Evolutionary conservation across 2,113 vertebrate genomes (phyloP).

Genomic region (Otis tarda): DNA sequence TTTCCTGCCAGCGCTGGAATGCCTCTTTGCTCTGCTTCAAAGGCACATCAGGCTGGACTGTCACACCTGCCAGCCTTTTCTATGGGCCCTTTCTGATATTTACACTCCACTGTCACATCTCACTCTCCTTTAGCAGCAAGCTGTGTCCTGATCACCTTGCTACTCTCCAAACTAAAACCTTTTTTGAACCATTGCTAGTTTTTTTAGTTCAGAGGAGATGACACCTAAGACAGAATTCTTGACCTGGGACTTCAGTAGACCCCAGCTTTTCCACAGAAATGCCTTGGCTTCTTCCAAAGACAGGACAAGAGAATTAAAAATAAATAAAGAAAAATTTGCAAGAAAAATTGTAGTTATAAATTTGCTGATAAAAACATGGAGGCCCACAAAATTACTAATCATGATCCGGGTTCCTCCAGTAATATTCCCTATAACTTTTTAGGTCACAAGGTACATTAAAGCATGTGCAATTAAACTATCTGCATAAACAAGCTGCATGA

Average conservation of each 20-base stretch:
- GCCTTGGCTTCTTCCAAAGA: neutral
- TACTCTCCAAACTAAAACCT: neutral
- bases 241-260: neutral
- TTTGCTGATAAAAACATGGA: neutral
- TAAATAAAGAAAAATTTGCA: neutral
- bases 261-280: neutral
- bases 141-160: neutral
- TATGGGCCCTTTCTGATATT: neutral
- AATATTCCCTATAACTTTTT: neutral
- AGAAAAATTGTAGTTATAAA: neutral
- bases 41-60: neutral
- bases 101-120: accelerated
- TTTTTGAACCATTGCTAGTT: neutral
- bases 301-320: neutral
- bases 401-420: neutral
- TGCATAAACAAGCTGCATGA: neutral
- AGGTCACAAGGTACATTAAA: neutral
- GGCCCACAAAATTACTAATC: neutral
- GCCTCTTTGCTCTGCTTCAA: neutral
- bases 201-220: neutral
- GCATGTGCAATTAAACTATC: neutral
- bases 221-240: neutral
- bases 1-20: neutral
- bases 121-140: neutral
- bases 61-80: neutral